Base-by-base conservation (phyloP, 2,888 invertebrate genomes). In the Melieria omissa region DNA sequence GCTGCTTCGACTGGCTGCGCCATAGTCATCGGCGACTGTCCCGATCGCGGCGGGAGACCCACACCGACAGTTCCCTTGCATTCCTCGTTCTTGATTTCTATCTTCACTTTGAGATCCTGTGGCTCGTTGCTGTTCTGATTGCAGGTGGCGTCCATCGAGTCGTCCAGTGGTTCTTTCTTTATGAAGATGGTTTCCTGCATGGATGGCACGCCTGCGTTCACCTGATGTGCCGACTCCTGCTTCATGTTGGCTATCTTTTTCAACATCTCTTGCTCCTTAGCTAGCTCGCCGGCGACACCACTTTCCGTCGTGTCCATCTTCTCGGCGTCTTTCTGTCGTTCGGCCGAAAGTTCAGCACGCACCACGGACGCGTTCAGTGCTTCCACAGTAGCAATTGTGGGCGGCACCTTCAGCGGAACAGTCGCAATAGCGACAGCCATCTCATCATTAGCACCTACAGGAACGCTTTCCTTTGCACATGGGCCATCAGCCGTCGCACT, bases 51-150 rank as follows among this genome's bases (percentile, higher is more conserved):
- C 14, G 74, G 77, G 16, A 78, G 72, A 3, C 77, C 78, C 63
- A 76, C 74, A 45, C 16, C 7, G 12, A 9, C 10, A 79, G 73
- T 58, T 78, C 67, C 54, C 79, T 85, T 86, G 0, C 83, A 82
- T 47, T 86, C 82, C 74, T 86, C 86, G 69, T 87, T 88, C 73
- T 88, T 88, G 67, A 90, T 88, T 84, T 92, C 93, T 80, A 92
- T 91, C 80, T 92, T 93, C 47, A 93, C 91, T 82, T 93, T 93
- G 70, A 92, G 86, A 84, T 93, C 92, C 81, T 93, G 92, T 7
- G 92, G 92, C 80, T 93, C 92, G 83, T 88, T 90, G 75, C 86
- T 86, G 64, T 85, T 87, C 73, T 87, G 86, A 80, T 87, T 86
- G 74, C 87, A 86, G 63, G 84, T 82, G 49, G 87, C 85, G 71